phyloP scores from a whole-genome alignment of 2,113 vertebrate species.

The Spea bombifrons region DNA sequence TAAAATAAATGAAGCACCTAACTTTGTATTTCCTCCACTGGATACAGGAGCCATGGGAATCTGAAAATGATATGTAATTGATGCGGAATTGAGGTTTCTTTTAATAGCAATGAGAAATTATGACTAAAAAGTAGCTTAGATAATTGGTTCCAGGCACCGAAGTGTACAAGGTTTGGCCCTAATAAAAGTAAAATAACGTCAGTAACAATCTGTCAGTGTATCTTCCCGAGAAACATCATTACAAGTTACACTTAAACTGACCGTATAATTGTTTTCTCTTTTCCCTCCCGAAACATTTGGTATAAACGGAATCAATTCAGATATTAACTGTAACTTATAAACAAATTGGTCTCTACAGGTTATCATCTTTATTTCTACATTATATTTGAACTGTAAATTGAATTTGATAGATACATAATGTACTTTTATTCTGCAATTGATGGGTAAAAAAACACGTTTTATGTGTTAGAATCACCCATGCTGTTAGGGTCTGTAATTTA shows the following conservation, averaged over 20 bases:
- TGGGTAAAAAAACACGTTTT: not conserved
- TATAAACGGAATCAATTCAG: slow-evolving; percentile 6
- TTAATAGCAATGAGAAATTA: slow-evolving; percentile 57
- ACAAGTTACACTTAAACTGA: slow-evolving; percentile 8
- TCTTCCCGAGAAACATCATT: not conserved
- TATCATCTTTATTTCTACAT: slow-evolving; percentile 13
- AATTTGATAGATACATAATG: slow-evolving; percentile 6
- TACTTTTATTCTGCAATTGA: not conserved
- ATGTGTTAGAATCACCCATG: not conserved
- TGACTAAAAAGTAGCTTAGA: slow-evolving; percentile 56
- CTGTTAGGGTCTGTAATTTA: not conserved
- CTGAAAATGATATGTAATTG: slow-evolving; percentile 64
- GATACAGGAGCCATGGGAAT: slow-evolving; percentile 59
- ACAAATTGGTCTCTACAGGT: slow-evolving; percentile 36
- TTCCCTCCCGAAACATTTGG: slow-evolving; percentile 8
- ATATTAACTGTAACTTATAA: slow-evolving; percentile 14
- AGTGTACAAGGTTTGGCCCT: not conserved
- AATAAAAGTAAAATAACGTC: not conserved
- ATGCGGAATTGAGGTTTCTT: slow-evolving; percentile 56
- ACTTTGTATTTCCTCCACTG: slow-evolving; percentile 47
- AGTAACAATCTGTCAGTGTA: not conserved
- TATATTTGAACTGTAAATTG: slow-evolving; percentile 31
- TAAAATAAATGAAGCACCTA: not conserved
- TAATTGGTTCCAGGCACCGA: slow-evolving; percentile 49
- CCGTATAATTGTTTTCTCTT: slow-evolving; percentile 12